Evolutionary conservation across 2,888 invertebrate species (phyloP).

Genomic region (Eledone cirrhosa): DNA sequence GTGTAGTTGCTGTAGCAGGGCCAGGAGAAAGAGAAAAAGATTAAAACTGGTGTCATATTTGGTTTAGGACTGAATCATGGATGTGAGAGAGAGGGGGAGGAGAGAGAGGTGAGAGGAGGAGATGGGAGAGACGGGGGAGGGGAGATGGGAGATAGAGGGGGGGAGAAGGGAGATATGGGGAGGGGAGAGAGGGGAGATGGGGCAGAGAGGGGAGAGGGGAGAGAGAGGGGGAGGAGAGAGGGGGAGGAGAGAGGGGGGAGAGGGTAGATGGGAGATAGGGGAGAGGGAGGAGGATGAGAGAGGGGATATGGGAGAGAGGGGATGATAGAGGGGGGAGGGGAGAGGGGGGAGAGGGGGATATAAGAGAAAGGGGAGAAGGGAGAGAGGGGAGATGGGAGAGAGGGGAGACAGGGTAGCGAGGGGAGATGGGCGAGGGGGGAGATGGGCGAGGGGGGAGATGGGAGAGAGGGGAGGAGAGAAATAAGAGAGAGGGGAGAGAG

Average conservation of each 20-base stretch:
- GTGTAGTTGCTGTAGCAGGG: conserved; percentile 80
- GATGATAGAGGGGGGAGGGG: too few relatives aligned
- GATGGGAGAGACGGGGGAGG: neutral
- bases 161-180: neutral
- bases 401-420: neutral
- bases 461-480: neutral
- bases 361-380: neutral
- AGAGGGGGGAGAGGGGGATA: neutral
- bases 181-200: neutral
- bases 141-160: too few relatives aligned
- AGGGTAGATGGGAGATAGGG: neutral
- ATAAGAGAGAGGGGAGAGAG: neutral
- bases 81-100: too few relatives aligned
- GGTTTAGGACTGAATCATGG: too few relatives aligned
- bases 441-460: neutral
- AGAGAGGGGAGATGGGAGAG: neutral
- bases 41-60: too few relatives aligned
- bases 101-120: too few relatives aligned
- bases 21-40: conserved; percentile 15
- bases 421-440: neutral
- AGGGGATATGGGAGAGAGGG: neutral
- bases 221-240: neutral
- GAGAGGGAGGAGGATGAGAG: neutral
- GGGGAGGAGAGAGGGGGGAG: neutral
- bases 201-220: too few relatives aligned